These are phyloP conservation scores for Chinchilla lanigera DNA, from an alignment of 2,113 vertebrate species.

Conservation along the genomic window DNA sequence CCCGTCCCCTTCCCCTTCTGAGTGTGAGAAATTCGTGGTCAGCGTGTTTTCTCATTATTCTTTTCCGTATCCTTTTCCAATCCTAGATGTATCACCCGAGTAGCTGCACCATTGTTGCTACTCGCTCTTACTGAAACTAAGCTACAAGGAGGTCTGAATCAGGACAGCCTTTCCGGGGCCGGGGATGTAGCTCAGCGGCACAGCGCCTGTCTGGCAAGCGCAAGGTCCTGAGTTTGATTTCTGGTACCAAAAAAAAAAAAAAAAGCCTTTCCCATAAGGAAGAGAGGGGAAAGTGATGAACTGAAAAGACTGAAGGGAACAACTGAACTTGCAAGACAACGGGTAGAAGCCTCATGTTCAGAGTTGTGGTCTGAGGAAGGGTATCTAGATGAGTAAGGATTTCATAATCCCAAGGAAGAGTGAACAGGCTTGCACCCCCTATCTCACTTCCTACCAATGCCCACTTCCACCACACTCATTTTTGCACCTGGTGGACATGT, in stretches of 20 bases:
- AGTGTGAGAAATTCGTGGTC: neutral
- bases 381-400: neutral
- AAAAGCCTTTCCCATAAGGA: neutral
- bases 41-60: neutral
- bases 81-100: neutral
- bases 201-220: no score
- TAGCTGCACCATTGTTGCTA: neutral
- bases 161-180: neutral
- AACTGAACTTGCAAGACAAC: constrained; percentile 2
- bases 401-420: constrained; percentile 57
- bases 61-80: neutral
- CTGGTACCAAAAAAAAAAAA: neutral
- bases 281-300: neutral
- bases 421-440: neutral
- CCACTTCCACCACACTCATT: neutral
- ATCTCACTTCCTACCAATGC: neutral
- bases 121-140: neutral
- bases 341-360: neutral
- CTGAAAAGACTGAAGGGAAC: constrained; percentile 19
- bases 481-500: constrained; percentile 10
- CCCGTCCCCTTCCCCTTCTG: neutral
- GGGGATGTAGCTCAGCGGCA: no score
- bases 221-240: no score
- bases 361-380: neutral
- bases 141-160: neutral